Base-by-base conservation (phyloP, 2,888 invertebrate genomes). In the Fabriciana adippe region DNA sequence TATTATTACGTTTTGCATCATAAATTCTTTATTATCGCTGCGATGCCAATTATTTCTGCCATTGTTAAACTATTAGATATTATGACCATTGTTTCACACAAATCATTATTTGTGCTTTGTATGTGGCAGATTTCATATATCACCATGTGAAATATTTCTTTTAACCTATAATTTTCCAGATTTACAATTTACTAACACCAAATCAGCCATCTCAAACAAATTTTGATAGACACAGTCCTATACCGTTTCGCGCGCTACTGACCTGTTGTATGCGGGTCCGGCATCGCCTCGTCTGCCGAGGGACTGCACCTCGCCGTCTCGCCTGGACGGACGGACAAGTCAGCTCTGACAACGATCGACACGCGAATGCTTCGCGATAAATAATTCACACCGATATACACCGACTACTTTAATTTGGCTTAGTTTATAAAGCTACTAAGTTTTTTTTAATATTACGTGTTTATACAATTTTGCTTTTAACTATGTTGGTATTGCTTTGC, bases 221-320 rank as follows among this genome's bases (percentile, higher is more conserved):
- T 53, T 53, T 50, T 18, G 51, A 35, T 51, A 50, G 61, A 18
- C 31, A 16, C 69, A 61, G 81, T 88, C 87, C 87, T 89, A 90
- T 89, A 90, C 91, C 89, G 86, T 88, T 89, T 86, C 87, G 77
- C 74, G 71, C 71, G 78, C 72, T 81, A 95, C 95, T 94, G 94
- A 95, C 95, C 95, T 94, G 93, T 81, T 92, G 93, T 93, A 81
- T 93, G 92, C 77, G 89, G 88, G 80, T 93, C 93, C 80, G 93
- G 93, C 76, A 94, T 93, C 79, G 94, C 94, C 88, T 94, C 94
- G 89, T 95, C 95, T 83, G 95, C 94, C 88, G 94, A 93, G 81
- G 95, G 95, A 89, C 94, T 94, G 92, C 93, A 86, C 90, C 93
- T 84, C 84, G 93, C 93, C 91, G 94, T 94, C 92, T 94, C 94